Percentiles rank a stretch among this genome's conserved stretches.
Evolutionary conservation across 2,888 invertebrate species (phyloP).

Genomic region (Dyspetes luteomarginatus): DNA sequence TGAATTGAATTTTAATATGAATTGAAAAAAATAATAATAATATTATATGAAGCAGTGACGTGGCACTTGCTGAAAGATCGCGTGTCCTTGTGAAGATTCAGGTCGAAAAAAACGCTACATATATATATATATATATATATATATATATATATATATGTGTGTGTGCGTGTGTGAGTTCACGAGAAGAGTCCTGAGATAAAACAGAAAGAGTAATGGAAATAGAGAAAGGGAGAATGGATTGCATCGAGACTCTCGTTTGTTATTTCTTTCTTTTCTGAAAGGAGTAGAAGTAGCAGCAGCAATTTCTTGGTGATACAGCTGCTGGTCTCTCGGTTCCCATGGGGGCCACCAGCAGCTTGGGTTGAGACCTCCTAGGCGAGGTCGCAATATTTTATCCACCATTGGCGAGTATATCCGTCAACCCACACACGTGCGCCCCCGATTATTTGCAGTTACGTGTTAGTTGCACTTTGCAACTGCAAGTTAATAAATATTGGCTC

Average conservation of each 20-base stretch:
- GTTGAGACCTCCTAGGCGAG: conserved; percentile 39
- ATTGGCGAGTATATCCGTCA: conserved; percentile 55
- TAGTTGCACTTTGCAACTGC: too few species aligned
- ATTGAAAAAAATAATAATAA: not conserved
- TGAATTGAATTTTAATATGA: not conserved
- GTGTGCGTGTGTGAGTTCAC: conserved; percentile 6
- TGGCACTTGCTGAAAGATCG: not conserved
- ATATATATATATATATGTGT: too few species aligned
- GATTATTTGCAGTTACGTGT: not conserved
- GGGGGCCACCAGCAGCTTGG: conserved; percentile 8
- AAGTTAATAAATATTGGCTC: too few species aligned
- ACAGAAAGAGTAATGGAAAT: conserved; percentile 38
- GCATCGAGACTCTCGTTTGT: conserved; percentile 32
- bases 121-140: not conserved
- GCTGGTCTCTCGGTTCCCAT: conserved; percentile 45
- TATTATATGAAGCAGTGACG: not conserved
- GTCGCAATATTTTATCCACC: conserved; percentile 49
- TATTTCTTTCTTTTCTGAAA: conserved; percentile 44
- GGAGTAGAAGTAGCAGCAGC: conserved; percentile 26
- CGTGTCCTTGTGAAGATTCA: conserved; percentile 25
- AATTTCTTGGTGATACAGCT: conserved; percentile 18
- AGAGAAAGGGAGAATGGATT: conserved; percentile 51
- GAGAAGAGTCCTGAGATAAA: conserved; percentile 36
- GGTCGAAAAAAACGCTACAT: conserved; percentile 7
- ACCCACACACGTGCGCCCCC: conserved; percentile 44